Base-by-base conservation (phyloP, 2,797 vertebrate genomes). In the Megaceryle alcyon region DNA sequence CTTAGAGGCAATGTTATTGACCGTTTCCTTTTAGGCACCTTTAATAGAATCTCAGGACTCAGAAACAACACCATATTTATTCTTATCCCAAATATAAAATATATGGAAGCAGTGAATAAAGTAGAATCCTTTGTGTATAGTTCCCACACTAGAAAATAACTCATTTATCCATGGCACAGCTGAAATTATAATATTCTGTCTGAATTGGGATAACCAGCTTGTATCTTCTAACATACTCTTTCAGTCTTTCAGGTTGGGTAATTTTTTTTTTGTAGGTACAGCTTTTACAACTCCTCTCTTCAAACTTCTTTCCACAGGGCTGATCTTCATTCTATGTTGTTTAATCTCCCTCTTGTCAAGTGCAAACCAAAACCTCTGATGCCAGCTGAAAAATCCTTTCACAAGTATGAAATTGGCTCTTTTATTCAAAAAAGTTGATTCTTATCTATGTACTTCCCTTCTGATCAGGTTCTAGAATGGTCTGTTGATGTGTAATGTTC, bases 81-180 rank as follows among this genome's bases (percentile, higher is more conserved):
- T 96, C 26, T 84, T 88, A 73, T 79, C 29, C 95, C 31, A 70
- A 79, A 64, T 92, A 80, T 60, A 87, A 95, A 94, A 82, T 28
- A 37, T 65, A 48, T 53, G 43, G 35, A 94, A 93, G 63, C 35
- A 70, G 28, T 66, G 59, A 91, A 72, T 92, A 41, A 93, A 70
- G 29, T 51, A 76, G 49, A 92, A 66, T 80, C 3, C 43, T 86
- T 88, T 0, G 0, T 29, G 6, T 13, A 8, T 76, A 66, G 61
- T 91, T 92, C 82, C 59, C 28, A 3, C n/a, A 14, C 17, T 83
- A 69, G 46, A 81, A 83, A 75, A 78, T 46, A 68, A 12, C 49
- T 26, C 86, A 8, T 70, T 81, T 54, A 53, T 46, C 44, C 43
- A 6, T 11, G 35, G 54, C 0, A 1, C 71, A 73, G 56, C 68